Evolutionary conservation across 2,888 invertebrate genomes (phyloP), one percentile per base, ranked within the genome.

Genomic region (Orchestes rusci): DNA sequence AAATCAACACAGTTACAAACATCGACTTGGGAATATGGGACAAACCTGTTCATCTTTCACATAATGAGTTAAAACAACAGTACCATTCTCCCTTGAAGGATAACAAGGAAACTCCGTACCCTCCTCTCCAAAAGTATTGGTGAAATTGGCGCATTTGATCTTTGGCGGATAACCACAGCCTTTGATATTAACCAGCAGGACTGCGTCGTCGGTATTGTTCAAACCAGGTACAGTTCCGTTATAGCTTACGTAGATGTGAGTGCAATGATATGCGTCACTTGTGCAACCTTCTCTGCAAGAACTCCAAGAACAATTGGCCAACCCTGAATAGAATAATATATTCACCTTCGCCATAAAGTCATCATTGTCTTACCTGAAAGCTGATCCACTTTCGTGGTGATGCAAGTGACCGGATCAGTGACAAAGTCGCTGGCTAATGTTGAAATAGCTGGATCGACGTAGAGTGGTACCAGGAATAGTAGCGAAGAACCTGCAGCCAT

Each of bases 41-140:
- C 10, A 10, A 37, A 50, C 80, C 66, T 89, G 88, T 64, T 85
- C 83, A 54, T 85, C 83, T 52, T 84, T 76, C 64, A 86, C 84
- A 75, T 89, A 90, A 59, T 82, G 77, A 36, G 89, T 85, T 62
- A 92, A 73, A 52, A 88, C 90, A 56, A 91, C 83, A 48, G 84
- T 82, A 50, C 78, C 79, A 66, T 90, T 89, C 58, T 86, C 82
- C 47, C 84, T 76, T 36, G 84, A 84, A 73, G 82, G 83, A 61
- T 71, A 79, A 59, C 80, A 80, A 29, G 77, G 75, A 56, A 79
- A 81, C 56, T 66, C 66, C 8, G 79, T 77, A 35, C 84, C 84
- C 54, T 80, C 77, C 55, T 72, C 74, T 20, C 84, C 85, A 63
- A 79, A 82, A 52, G 74, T 75, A 42, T 74, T 74, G 8, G 84